Evolutionary conservation across 2,113 vertebrate genomes (phyloP).

Genomic region (Cyphomyrus plagiostoma): DNA sequence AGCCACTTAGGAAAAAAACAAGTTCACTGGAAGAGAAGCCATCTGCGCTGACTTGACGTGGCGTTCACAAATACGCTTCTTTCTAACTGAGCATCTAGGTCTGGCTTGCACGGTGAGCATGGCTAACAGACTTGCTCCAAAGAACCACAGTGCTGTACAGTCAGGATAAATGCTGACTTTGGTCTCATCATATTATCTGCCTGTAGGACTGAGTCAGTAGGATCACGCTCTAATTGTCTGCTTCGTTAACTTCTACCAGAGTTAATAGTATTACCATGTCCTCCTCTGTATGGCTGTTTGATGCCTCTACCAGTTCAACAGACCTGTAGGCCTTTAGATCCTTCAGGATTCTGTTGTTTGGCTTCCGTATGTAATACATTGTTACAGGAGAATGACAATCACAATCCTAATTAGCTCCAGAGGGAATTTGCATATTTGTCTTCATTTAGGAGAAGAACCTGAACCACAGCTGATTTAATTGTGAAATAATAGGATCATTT

Average conservation of each 20-base stretch:
- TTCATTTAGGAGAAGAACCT: not conserved
- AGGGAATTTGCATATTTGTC: not conserved
- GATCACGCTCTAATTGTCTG: too few species aligned
- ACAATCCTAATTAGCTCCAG: not conserved
- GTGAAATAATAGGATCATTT: not conserved
- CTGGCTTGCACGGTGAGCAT: constrained; percentile 47
- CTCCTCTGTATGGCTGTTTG: not conserved
- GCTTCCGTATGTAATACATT: too few species aligned
- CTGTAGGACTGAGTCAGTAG: too few species aligned
- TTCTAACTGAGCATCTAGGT: not conserved
- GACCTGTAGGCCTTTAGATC: not conserved
- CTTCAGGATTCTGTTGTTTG: not conserved
- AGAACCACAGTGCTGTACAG: not conserved
- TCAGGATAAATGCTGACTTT: not conserved
- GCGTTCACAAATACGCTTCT: not conserved
- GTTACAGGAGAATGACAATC: not conserved
- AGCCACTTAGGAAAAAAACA: not conserved
- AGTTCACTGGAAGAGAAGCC: not conserved
- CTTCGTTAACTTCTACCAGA: too few species aligned
- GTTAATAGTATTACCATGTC: not conserved
- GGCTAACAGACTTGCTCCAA: constrained; percentile 14
- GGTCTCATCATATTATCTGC: too few species aligned
- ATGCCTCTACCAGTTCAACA: not conserved
- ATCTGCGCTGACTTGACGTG: not conserved
- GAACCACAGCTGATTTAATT: not conserved